Conservation (phyloP, 2,113 vertebrate species). For the Hucho hucho region DNA sequence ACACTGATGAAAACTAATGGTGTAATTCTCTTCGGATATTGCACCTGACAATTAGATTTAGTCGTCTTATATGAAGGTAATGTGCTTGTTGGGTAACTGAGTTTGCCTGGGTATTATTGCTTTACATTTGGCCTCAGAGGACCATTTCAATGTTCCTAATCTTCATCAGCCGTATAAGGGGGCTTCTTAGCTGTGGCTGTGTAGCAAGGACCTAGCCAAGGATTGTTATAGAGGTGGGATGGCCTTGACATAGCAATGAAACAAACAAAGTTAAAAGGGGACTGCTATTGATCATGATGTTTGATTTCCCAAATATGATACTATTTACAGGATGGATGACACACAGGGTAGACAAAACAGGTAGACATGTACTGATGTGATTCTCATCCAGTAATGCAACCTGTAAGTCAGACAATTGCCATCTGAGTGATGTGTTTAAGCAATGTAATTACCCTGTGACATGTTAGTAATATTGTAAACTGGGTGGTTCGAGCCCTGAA, state of each 20-base stretch:
- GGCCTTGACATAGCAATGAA: not conserved
- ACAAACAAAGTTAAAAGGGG: not conserved
- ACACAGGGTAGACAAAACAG: not conserved
- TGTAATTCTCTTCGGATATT: slow-evolving; percentile 71
- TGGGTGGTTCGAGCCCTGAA: no score
- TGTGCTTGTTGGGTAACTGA: slow-evolving; percentile 70
- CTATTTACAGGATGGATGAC: not conserved
- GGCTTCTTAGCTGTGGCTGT: slow-evolving; percentile 4
- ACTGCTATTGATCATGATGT: not conserved
- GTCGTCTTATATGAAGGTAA: slow-evolving; percentile 65
- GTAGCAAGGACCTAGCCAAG: slow-evolving; percentile 1
- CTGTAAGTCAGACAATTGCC: not conserved
- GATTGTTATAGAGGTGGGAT: not conserved
- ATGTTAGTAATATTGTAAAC: not conserved
- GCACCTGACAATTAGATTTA: slow-evolving; percentile 77
- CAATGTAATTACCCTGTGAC: not conserved
- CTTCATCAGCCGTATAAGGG: slow-evolving; percentile 39
- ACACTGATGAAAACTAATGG: slow-evolving; percentile 81
- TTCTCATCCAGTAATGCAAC: not conserved
- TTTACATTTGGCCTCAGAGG: slow-evolving; percentile 68
- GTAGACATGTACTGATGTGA: not conserved
- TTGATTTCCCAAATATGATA: not conserved
- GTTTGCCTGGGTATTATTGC: slow-evolving; percentile 74
- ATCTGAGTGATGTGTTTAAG: not conserved
- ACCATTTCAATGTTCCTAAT: slow-evolving; percentile 58